Evolutionary conservation across 2,113 vertebrate genomes (phyloP).

Genomic region (Apodemus speciosus): DNA sequence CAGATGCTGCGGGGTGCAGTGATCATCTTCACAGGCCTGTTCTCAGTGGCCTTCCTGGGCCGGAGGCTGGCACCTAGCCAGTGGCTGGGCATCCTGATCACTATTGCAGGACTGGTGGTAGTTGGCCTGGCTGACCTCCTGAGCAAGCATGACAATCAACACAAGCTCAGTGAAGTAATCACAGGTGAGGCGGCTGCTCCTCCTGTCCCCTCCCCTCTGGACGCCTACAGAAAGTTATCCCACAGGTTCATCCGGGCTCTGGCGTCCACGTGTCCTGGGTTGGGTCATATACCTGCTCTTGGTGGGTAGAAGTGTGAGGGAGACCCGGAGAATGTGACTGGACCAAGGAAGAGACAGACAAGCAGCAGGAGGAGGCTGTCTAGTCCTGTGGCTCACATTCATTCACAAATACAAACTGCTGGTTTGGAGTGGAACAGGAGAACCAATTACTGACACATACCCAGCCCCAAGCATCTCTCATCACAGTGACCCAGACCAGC

Average conservation of each 20-base stretch:
- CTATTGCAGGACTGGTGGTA: slow-evolving; percentile 93
- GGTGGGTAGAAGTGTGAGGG: not conserved
- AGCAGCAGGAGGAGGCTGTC: not conserved
- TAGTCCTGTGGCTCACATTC: too few species aligned
- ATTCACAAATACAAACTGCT: not conserved
- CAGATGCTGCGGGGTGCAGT: slow-evolving; percentile 96
- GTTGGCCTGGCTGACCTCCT: slow-evolving; percentile 93
- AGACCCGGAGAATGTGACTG: not conserved
- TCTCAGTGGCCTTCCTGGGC: slow-evolving; percentile 94
- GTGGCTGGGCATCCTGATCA: slow-evolving; percentile 93
- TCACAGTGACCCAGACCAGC: not conserved
- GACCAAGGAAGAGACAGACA: not conserved
- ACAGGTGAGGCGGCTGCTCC: slow-evolving; percentile 85
- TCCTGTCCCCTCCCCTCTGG: not conserved
- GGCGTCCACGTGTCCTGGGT: not conserved
- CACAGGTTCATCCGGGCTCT: not conserved
- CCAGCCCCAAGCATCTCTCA: not conserved
- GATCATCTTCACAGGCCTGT: slow-evolving; percentile 94
- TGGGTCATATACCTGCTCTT: not conserved
- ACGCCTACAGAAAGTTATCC: not conserved
- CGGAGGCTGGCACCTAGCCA: slow-evolving; percentile 89
- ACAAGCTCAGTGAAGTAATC: slow-evolving; percentile 91
- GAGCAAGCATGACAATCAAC: slow-evolving; percentile 77
- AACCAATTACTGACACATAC: not conserved
- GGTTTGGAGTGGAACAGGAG: not conserved